phyloP scores from a whole-genome alignment of 2,113 vertebrate genomes.

The Panthera tigris region DNA sequence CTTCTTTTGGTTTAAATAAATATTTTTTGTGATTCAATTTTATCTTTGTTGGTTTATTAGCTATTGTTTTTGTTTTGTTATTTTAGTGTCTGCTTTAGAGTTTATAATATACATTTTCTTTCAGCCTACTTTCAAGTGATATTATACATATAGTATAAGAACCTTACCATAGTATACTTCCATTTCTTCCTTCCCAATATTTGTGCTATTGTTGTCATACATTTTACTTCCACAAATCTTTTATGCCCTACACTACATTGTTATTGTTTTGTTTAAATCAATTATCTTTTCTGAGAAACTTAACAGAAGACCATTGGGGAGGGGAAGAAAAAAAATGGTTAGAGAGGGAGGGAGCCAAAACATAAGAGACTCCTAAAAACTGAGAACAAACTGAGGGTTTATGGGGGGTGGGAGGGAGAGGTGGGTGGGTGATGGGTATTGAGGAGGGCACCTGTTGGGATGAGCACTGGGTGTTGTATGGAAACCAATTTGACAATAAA shows the following conservation, averaged over 20 bases:
- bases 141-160: neutral
- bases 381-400: too few relatives aligned
- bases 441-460: too few relatives aligned
- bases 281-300: neutral
- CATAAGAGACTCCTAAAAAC: too few relatives aligned
- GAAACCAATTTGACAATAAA: too few relatives aligned
- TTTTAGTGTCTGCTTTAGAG: neutral
- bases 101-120: neutral
- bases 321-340: too few relatives aligned
- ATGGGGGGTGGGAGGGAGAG: too few relatives aligned
- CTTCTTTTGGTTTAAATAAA: neutral
- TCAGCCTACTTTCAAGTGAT: neutral
- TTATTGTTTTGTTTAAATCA: neutral
- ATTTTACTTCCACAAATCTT: neutral
- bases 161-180: neutral
- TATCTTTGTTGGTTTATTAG: neutral
- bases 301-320: too few relatives aligned
- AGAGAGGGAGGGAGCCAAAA: too few relatives aligned
- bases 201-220: neutral
- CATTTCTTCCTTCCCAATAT: neutral
- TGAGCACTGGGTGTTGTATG: too few relatives aligned
- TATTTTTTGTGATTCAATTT: neutral
- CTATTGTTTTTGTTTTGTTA: neutral
- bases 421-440: too few relatives aligned
- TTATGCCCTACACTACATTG: neutral